Percentiles rank a stretch among this genome's conserved stretches.
These are phyloP conservation scores for Neopipo cinnamomea DNA, from an alignment of 2,113 vertebrate genomes.

Conservation along the genomic window DNA sequence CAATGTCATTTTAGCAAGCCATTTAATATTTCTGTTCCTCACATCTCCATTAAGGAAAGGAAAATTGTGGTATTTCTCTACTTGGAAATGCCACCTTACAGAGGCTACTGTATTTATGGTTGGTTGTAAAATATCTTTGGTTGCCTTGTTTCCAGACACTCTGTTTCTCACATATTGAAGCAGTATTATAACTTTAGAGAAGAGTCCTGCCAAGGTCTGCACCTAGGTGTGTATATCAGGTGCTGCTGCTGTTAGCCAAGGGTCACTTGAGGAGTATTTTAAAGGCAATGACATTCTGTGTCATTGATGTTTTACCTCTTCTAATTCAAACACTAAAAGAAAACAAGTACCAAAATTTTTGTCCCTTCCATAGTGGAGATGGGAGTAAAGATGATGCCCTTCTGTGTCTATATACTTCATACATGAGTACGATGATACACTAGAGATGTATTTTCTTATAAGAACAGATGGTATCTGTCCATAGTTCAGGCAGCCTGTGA, in stretches of 20 bases:
- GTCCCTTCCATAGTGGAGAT: not conserved
- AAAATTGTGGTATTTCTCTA: not conserved
- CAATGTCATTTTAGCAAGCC: not conserved
- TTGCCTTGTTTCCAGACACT: not conserved
- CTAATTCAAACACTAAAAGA: not conserved
- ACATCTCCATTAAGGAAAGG: not conserved
- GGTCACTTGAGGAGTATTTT: not conserved
- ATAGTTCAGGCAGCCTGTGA: conserved; percentile 10
- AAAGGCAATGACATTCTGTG: not conserved
- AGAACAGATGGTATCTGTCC: not conserved
- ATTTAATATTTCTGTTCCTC: not conserved
- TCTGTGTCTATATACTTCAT: not conserved
- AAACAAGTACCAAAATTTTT: not conserved
- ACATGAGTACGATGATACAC: not conserved
- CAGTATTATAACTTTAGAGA: not conserved
- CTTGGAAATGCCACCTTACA: not conserved
- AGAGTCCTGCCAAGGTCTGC: not conserved
- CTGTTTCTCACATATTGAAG: not conserved
- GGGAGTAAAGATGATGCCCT: not conserved
- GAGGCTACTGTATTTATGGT: not conserved
- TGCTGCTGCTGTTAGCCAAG: not conserved
- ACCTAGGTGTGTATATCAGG: not conserved
- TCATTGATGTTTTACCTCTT: not conserved
- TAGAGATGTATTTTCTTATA: not conserved
- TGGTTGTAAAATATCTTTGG: not conserved